These are phyloP conservation scores for Hyposmocoma kahamanoa DNA, from an alignment of 1,140 invertebrate species.

Conservation along the genomic window DNA sequence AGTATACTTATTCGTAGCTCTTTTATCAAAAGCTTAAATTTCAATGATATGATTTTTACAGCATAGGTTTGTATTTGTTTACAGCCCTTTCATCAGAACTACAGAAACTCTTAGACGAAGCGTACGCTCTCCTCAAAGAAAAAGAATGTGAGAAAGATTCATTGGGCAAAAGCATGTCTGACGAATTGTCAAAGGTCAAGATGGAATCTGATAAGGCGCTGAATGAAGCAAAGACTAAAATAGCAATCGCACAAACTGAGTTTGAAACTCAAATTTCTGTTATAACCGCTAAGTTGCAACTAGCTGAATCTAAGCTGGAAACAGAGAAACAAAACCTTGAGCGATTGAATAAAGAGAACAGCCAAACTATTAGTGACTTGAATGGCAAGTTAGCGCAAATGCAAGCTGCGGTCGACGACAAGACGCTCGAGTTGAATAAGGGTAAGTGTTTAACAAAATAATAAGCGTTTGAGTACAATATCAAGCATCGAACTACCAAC, in stretches of 20 bases:
- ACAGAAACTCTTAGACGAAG: constrained; percentile 68
- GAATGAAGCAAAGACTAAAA: constrained; percentile 64
- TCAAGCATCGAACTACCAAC: no score
- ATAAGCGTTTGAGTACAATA: no score
- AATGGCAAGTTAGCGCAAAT: constrained; percentile 64
- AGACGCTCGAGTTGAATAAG: constrained; percentile 67
- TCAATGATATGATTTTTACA: no score
- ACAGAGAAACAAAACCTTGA: constrained; percentile 68
- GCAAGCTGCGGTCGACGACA: constrained; percentile 66
- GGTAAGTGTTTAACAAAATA: constrained; percentile 29
- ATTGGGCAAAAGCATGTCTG: constrained; percentile 65
- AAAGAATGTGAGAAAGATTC: constrained; percentile 70
- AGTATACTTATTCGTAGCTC: no score
- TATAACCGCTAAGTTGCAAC: constrained; percentile 56
- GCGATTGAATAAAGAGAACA: constrained; percentile 65
- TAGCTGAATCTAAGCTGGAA: constrained; percentile 64
- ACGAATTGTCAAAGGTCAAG: constrained; percentile 59
- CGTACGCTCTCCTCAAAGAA: constrained; percentile 66
- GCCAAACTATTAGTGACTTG: constrained; percentile 58
- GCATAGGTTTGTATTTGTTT: no score
- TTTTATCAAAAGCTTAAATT: no score
- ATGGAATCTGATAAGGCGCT: constrained; percentile 60
- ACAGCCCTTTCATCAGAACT: constrained; percentile 65
- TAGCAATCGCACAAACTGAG: constrained; percentile 63
- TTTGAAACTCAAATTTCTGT: constrained; percentile 65